Base-by-base conservation (phyloP, 1,140 invertebrate genomes). In the Megathymus violae region DNA sequence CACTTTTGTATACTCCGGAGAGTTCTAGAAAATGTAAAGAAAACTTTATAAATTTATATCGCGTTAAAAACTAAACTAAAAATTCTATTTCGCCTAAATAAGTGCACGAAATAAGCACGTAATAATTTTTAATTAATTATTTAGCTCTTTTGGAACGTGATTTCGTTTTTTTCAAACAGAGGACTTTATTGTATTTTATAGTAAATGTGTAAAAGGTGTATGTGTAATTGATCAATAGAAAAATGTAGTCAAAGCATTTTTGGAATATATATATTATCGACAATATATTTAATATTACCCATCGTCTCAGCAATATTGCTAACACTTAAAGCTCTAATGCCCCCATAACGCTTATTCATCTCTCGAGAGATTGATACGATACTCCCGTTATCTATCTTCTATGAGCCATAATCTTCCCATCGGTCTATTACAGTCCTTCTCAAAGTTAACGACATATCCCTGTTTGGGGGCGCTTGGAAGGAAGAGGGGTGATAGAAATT, bases 1-100 rank as follows among this genome's bases (percentile, higher is more conserved):
- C 38, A 54, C 46, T 43, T 54, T 54, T 43, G 17, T 54, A 54
- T 54, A 54, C 51, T 43, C 38, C 10, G 4, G 38, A 41, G 38
- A 43, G 17, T 52, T 40, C 31, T 22, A 13, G 50, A 40, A 19
- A 40, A 38, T 40, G 15, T 40, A 9, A 13, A 22, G 34, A 52
- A 52, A 36, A 36, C 34, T 36, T 36, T 36, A 36, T 36, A 36
- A 36, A 36, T 11, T 36, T 31, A 36, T 36, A 36, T 3, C 34
- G 0, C 1, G 34, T 5, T 3, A 31, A 11, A 36, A 11, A 36
- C 4, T 36, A 36, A 36, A 36, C 2, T 11, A 11, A 11, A 36
- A 36, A 2, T 36, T 3, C 11, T 11, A 11, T 36, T 36, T 36
- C 4, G n/a, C 10, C n/a, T 36, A 36, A 36, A 11, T 36, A 36